These are phyloP conservation scores for Polydesmus complanatus DNA, from an alignment of 2,888 invertebrate genomes.

Conservation along the genomic window DNA sequence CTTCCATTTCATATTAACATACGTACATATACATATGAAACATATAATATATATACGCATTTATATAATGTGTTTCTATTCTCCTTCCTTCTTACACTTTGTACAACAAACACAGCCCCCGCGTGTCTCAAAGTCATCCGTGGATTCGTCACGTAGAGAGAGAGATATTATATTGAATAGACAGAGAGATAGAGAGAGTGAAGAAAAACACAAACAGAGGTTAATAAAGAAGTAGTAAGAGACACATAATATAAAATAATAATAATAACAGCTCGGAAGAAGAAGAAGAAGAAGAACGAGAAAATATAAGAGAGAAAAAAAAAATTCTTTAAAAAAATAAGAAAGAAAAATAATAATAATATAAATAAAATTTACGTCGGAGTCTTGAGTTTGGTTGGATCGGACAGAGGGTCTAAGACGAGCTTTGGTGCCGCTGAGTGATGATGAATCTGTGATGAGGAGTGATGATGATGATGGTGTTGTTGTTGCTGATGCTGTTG, in stretches of 20 bases:
- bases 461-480: constrained; percentile 4
- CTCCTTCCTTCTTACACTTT: no score
- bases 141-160: no score
- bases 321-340: neutral
- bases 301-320: neutral
- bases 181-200: no score
- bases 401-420: neutral
- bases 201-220: neutral
- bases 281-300: neutral
- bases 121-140: neutral
- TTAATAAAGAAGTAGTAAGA: neutral
- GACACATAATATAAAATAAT: neutral
- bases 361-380: constrained; percentile 1
- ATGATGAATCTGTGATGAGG: constrained; percentile 8
- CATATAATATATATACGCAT: no score
- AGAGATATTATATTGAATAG: no score
- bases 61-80: no score
- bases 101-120: neutral
- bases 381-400: constrained; percentile 14
- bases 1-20: no score
- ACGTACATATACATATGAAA: no score
- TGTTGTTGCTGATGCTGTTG: constrained; percentile 45
- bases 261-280: no score
- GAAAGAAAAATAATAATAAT: neutral
- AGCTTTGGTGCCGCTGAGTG: neutral